Evolutionary conservation across 2,888 invertebrate species (phyloP).

Genomic region (Conus canariensis): DNA sequence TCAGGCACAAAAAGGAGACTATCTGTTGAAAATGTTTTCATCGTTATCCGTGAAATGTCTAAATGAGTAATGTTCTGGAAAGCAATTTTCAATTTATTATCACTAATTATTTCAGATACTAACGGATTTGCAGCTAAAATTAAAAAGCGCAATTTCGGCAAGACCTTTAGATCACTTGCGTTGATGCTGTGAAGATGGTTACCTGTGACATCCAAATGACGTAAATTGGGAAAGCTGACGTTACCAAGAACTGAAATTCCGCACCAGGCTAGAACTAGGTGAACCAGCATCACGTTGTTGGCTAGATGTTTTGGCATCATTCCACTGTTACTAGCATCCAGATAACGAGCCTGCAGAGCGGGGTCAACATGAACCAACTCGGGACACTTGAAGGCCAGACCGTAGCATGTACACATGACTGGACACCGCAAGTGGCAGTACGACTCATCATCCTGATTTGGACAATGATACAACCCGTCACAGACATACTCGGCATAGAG

Average conservation of each 20-base stretch:
- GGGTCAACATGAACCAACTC: background rate
- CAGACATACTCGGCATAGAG: background rate
- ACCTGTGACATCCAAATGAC: background rate
- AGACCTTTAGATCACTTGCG: background rate
- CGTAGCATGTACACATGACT: too few species aligned
- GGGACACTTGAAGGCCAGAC: background rate
- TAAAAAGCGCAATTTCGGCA: background rate
- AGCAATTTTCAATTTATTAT: background rate
- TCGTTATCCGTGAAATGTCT: background rate
- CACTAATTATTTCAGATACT: background rate
- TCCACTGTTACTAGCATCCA: background rate
- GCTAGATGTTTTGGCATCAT: background rate
- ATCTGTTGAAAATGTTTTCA: background rate
- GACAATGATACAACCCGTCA: conserved; percentile 1
- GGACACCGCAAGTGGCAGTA: background rate
- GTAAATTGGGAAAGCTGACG: background rate
- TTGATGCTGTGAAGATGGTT: background rate
- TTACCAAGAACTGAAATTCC: background rate
- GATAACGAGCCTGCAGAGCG: background rate
- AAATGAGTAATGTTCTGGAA: background rate
- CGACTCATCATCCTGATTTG: background rate
- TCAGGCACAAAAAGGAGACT: background rate
- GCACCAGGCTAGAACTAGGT: background rate
- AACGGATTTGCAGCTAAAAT: background rate
- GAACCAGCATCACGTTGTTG: background rate